Conservation (phyloP, 2,888 invertebrate species). For the Cryptops parisi region DNA sequence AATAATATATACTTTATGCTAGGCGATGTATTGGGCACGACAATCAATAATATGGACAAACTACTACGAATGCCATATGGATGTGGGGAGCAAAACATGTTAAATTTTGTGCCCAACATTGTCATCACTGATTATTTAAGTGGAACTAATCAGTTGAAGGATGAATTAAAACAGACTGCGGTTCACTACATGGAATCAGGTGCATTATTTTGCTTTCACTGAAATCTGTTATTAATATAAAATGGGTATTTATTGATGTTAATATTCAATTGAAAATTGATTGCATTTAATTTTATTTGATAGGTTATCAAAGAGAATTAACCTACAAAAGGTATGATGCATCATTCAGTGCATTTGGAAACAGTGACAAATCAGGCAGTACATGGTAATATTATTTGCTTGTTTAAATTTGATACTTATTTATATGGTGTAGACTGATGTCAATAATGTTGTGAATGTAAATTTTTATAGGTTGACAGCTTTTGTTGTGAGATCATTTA, state of each 20-base stretch:
- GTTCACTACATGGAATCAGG: constrained; percentile 30
- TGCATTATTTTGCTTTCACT: constrained; percentile 16
- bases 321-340: constrained; percentile 31
- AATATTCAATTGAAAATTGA: not conserved
- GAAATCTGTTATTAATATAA: not conserved
- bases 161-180: constrained; percentile 28
- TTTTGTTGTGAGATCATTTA: constrained; percentile 31
- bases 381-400: constrained; percentile 30
- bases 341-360: constrained; percentile 34
- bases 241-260: not conserved
- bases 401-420: no score
- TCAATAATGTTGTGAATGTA: not conserved
- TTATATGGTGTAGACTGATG: no score
- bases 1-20: no score
- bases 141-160: constrained; percentile 27
- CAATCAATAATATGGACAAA: constrained; percentile 29
- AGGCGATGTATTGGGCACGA: constrained; percentile 34
- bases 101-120: constrained; percentile 34
- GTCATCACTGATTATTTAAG: constrained; percentile 31
- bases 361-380: constrained; percentile 30
- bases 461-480: constrained; percentile 29
- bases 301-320: constrained; percentile 33
- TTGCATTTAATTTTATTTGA: constrained; percentile 4
- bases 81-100: constrained; percentile 36
- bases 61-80: constrained; percentile 33